Conservation (phyloP, 1,140 invertebrate genomes). For the Temnothorax nylanderi region DNA sequence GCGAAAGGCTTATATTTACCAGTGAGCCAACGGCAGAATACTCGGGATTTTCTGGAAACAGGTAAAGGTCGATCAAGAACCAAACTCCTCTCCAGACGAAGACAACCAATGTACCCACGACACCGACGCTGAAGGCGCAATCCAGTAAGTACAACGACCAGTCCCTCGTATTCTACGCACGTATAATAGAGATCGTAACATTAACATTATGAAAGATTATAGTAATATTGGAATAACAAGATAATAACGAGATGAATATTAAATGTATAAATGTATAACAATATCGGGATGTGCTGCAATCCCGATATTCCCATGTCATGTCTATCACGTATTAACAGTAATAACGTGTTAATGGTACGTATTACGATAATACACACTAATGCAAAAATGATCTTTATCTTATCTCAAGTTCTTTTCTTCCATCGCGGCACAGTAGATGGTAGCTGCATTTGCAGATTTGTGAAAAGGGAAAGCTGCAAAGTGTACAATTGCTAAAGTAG, state of each 20-base stretch:
- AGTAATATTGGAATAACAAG: background rate
- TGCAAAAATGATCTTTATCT: constrained; percentile 3
- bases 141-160: constrained; percentile 92
- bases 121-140: constrained; percentile 93
- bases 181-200: constrained; percentile 51
- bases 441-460: background rate
- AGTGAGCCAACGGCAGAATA: constrained; percentile 91
- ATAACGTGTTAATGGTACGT: no score
- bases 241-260: constrained; percentile 3
- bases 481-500: background rate
- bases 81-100: constrained; percentile 95
- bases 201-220: constrained; percentile 46
- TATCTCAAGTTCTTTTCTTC: constrained; percentile 8
- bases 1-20: constrained; percentile 86
- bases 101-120: constrained; percentile 93
- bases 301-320: background rate
- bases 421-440: background rate
- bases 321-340: background rate
- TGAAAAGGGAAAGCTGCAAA: background rate
- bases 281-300: background rate
- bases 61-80: constrained; percentile 91
- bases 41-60: constrained; percentile 89
- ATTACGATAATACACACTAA: background rate
- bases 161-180: constrained; percentile 88
- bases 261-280: background rate